Evolutionary conservation across 2,888 invertebrate species (phyloP), one percentile per base, ranked within the genome.

Genomic region (Crocallis elinguaria): DNA sequence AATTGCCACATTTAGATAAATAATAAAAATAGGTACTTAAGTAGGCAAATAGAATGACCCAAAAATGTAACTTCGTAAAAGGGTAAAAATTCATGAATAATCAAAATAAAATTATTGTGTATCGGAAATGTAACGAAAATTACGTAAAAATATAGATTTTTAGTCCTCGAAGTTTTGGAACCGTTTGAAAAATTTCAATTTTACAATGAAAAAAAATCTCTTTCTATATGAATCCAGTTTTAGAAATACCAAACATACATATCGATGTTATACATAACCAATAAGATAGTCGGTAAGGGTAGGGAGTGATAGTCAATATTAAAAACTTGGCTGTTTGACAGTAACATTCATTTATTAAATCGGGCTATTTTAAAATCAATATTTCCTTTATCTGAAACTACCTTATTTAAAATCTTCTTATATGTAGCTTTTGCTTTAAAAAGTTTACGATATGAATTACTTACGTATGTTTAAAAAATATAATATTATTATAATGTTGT

Each of bases 191-290:
- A 69, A 64, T 71, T 77, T 72, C 72, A 69, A 77, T 73, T 73
- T 76, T 71, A 75, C 71, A 72, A 67, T 64, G 64, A 69, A 64
- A 69, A 69, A 67, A 66, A 66, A 68, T 64, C 42, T 73, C 69
- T 75, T 73, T 75, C 64, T 77, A 70, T 45, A 66, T 69, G 67
- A 69, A 73, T 81, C 79, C 85, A 83, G 82, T 84, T 86, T 81
- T 88, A 88, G 86, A 76, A 79, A 77, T 85, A 88, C 87, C 86
- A 82, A 86, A 76, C 86, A 91, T 89, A 91, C 91, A 91, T 91
- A 91, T 91, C 91, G 91, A 86, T 88, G 90, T 90, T 89, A 84
- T 83, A 86, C 83, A 88, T 86, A 83, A 80, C 62, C 55, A 44
- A 13, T 62, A 67, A 76, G 62, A 84, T 86, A 88, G 82, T 64